Evolutionary conservation across 2,113 vertebrate genomes (phyloP), one percentile per base, ranked within the genome.

Genomic region (Brachyhypopomus occidentalis): DNA sequence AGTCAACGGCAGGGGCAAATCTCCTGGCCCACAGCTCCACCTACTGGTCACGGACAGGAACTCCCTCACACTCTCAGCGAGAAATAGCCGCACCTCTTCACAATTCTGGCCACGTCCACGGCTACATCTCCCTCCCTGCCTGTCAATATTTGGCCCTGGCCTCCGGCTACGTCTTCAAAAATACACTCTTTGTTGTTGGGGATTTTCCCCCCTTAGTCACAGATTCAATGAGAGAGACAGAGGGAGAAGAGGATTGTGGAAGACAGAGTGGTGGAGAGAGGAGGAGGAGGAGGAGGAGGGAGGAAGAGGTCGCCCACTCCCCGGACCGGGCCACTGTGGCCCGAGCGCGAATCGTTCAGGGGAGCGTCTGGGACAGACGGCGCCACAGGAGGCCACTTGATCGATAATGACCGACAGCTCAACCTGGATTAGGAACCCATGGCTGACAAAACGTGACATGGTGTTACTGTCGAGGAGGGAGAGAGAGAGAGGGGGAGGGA

Each of bases 401-500:
- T 88, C 63, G 80, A 88, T 86, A 79, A 86, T 88, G 73, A 20
- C 84, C 72, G 23, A 56, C 27, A 17, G 38, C 59, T 75, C 72
- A 34, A 11, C 14, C 60, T 48, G 76, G 79, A 85, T 84, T 84
- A 79, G 64, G 62, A 72, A 25, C 36, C 19, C 30, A 41, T 55
- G 41, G 56, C 75, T 73, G 84, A 83, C 56, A 70, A 72, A 82
- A 75, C 71, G 64, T 76, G 85, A 84, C 79, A 48, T 45, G 59
- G 58, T 34, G 48, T 75, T 59, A 45, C 38, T 36, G 36, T 66
- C 64, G 48, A 38, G 20, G 36, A 72, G 23, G 12, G 16, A 22
- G 60, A 14, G 72, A 58, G 22, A 27, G 73, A 60, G 55, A 58
- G 25, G 23, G n/a, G 36, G 64, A 69, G 48, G 56, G 14, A 23